Conservation (phyloP, 2,888 invertebrate genomes). For the Meganola albula region DNA sequence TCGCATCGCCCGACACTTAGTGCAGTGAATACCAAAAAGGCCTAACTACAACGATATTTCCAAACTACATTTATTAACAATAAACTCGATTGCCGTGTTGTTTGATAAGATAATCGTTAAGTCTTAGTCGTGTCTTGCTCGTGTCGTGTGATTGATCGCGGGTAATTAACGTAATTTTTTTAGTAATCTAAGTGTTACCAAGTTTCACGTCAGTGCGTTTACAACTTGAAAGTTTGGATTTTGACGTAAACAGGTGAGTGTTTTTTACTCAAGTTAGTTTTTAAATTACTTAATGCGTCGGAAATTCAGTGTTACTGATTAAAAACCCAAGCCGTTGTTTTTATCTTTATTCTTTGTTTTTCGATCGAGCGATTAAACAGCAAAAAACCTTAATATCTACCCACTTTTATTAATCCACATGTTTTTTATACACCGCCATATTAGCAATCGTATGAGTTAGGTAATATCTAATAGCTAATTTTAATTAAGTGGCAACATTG, state of each 20-base stretch:
- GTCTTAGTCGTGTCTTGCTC: conserved; percentile 47
- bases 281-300: too few species aligned
- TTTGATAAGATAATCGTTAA: conserved; percentile 53
- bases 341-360: too few species aligned
- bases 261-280: conserved; percentile 12
- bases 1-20: conserved; percentile 27
- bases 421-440: too few species aligned
- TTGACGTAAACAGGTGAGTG: conserved; percentile 54
- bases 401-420: too few species aligned
- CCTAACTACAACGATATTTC: conserved; percentile 36
- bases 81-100: conserved; percentile 27
- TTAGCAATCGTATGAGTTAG: too few species aligned
- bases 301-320: too few species aligned
- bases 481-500: too few species aligned
- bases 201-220: conserved; percentile 45
- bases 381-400: too few species aligned
- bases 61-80: conserved; percentile 19
- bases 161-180: conserved; percentile 30
- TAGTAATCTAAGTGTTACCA: conserved; percentile 37
- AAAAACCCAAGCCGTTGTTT: too few species aligned
- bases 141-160: conserved; percentile 57
- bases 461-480: too few species aligned
- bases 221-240: conserved; percentile 56
- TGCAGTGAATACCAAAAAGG: conserved; percentile 29
- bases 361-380: too few species aligned